Conservation (phyloP, 2,888 invertebrate species). For the Lysandra coridon region DNA sequence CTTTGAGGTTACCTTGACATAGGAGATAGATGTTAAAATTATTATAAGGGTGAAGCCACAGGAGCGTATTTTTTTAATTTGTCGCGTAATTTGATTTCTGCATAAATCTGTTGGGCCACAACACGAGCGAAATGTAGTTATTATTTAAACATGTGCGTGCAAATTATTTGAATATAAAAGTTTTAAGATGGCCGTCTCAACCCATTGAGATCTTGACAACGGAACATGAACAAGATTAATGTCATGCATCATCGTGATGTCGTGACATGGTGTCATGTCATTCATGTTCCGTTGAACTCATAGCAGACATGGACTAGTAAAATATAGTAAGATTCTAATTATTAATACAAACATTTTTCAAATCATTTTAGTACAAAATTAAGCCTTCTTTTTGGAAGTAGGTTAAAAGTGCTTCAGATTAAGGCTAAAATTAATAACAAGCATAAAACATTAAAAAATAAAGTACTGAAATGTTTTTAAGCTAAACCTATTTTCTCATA, state of each 20-base stretch:
- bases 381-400: background rate
- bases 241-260: background rate
- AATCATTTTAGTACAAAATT: background rate
- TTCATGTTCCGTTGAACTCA: constrained; percentile 10
- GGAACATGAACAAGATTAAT: constrained; percentile 12
- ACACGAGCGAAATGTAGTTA: too few relatives aligned
- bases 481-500: background rate
- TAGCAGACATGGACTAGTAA: constrained; percentile 12
- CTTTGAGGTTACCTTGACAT: background rate
- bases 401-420: background rate
- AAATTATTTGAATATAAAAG: background rate
- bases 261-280: background rate
- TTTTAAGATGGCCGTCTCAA: background rate
- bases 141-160: too few relatives aligned
- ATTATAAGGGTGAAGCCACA: background rate
- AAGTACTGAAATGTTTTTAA: background rate
- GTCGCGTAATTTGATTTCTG: too few relatives aligned
- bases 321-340: background rate
- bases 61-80: background rate
- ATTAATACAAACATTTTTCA: background rate
- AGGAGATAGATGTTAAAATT: background rate
- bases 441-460: background rate
- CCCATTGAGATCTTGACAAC: constrained; percentile 7
- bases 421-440: background rate
- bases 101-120: too few relatives aligned